phyloP scores from a whole-genome alignment of 2,888 invertebrate genomes.

The Emesis furor region DNA sequence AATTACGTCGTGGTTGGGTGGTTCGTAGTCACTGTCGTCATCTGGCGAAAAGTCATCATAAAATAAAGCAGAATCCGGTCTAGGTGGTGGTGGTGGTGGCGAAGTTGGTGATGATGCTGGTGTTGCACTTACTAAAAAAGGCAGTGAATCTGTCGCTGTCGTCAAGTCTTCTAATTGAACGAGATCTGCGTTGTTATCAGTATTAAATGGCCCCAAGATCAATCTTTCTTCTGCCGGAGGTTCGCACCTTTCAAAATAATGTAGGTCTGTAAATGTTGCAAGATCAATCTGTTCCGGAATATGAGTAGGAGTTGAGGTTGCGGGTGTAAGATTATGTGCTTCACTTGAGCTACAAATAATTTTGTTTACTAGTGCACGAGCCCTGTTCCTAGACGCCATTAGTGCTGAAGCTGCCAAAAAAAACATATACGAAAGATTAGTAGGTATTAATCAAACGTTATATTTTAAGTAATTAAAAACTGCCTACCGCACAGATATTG shows the following conservation, averaged over 20 bases:
- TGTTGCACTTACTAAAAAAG: neutral
- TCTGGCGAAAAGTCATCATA: slow-evolving; percentile 1
- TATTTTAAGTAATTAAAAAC: too few relatives aligned
- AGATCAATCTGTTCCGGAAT: neutral
- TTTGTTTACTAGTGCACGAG: neutral
- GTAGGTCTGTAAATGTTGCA: neutral
- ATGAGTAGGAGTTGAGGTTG: neutral
- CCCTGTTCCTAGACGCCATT: too few relatives aligned
- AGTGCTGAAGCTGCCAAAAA: too few relatives aligned
- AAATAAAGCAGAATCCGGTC: neutral
- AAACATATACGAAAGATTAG: too few relatives aligned
- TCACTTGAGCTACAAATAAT: neutral
- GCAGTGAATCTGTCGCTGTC: neutral
- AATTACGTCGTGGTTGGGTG: neutral
- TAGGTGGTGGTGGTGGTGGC: neutral
- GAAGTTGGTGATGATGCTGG: neutral
- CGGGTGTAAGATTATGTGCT: neutral
- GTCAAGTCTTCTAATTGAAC: neutral
- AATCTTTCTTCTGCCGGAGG: neutral
- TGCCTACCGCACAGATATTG: too few relatives aligned
- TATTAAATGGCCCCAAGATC: neutral
- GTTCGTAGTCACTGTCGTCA: neutral
- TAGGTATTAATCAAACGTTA: too few relatives aligned
- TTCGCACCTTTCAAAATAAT: neutral
- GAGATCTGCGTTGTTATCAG: neutral